Conservation (phyloP, 2,113 vertebrate genomes). For the Prochilodus magdalenae region DNA sequence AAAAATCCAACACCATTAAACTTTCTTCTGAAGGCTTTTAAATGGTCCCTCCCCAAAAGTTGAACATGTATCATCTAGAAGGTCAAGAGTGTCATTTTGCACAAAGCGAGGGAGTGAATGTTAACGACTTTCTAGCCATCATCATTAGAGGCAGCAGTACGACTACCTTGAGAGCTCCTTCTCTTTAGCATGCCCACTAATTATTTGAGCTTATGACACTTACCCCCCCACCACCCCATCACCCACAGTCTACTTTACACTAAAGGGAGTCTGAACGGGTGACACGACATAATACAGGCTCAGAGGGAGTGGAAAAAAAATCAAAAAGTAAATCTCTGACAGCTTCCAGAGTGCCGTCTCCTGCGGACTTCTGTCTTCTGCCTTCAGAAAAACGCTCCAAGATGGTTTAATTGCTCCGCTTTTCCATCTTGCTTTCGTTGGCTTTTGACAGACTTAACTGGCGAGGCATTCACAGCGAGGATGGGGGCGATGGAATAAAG, state of each 20-base stretch:
- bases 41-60: neutral
- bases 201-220: slow-evolving; percentile 3
- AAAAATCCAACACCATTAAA: neutral
- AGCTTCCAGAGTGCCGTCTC: neutral
- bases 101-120: neutral
- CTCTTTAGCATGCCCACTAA: neutral
- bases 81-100: neutral
- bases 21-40: neutral
- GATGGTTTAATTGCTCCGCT: slow-evolving; percentile 51
- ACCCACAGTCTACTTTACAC: neutral
- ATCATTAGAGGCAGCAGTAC: neutral
- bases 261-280: neutral
- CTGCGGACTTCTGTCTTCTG: neutral
- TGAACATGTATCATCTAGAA: neutral
- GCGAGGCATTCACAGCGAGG: neutral
- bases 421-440: slow-evolving; percentile 27
- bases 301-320: neutral
- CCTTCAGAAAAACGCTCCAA: neutral
- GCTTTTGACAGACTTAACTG: slow-evolving; percentile 24
- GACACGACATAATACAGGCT: neutral
- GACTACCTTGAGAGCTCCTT: neutral
- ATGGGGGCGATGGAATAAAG: neutral
- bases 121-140: neutral
- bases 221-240: slow-evolving; percentile 8
- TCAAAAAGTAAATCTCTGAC: neutral